phyloP scores from a whole-genome alignment of 1,140 invertebrate species.

The Drosophila simulans region DNA sequence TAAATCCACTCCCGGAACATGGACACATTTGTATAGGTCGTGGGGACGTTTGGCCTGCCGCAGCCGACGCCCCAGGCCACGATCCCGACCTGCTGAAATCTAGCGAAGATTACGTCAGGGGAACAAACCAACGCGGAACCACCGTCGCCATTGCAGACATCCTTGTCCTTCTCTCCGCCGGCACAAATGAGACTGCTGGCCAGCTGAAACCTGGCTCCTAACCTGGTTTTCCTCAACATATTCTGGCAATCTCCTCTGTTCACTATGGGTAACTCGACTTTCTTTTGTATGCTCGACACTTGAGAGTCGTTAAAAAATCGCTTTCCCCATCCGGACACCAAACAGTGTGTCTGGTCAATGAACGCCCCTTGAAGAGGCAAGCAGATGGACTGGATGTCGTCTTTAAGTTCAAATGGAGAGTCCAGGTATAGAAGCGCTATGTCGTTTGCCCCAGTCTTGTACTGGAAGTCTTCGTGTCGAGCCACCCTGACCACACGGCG shows the following conservation, averaged over 20 bases:
- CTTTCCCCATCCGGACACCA: slow-evolving; percentile 24
- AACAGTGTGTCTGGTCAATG: neutral
- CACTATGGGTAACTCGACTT: slow-evolving; percentile 86
- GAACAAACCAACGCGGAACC: slow-evolving; percentile 89
- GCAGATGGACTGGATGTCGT: slow-evolving; percentile 22
- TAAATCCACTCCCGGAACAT: neutral
- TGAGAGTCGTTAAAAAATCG: accelerated
- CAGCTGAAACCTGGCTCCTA: slow-evolving; percentile 84
- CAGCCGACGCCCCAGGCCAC: slow-evolving; percentile 89
- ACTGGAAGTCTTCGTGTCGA: neutral
- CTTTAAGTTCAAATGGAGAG: neutral
- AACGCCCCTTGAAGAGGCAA: neutral
- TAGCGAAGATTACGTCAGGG: slow-evolving; percentile 84
- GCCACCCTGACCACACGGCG: neutral
- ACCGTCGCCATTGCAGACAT: slow-evolving; percentile 90
- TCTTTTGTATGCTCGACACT: slow-evolving; percentile 85
- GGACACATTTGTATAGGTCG: slow-evolving; percentile 90
- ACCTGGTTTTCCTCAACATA: slow-evolving; percentile 82
- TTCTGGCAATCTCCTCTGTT: slow-evolving; percentile 80
- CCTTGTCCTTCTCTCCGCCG: slow-evolving; percentile 89
- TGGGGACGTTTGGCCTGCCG: slow-evolving; percentile 88
- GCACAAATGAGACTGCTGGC: slow-evolving; percentile 85
- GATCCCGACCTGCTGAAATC: slow-evolving; percentile 86
- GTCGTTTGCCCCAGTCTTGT: neutral
- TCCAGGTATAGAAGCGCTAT: slow-evolving; percentile 5